phyloP scores from a whole-genome alignment of 2,888 invertebrate genomes.

The Lymantria monacha region DNA sequence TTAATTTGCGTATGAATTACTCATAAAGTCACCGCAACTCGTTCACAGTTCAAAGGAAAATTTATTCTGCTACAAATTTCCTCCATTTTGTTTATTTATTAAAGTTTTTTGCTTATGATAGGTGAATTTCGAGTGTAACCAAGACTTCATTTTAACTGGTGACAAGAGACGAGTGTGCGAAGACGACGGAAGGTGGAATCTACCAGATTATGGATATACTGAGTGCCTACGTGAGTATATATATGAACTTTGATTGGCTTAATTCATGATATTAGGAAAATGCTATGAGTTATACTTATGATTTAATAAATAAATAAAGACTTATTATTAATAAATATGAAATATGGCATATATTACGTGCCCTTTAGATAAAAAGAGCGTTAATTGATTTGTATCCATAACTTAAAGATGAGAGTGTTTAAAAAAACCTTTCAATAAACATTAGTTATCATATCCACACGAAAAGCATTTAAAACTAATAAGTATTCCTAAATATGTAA shows the following conservation, averaged over 20 bases:
- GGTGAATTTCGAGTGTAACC: conserved; percentile 95
- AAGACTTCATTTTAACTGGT: conserved; percentile 92
- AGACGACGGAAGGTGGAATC: conserved; percentile 91
- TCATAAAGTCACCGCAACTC: conserved; percentile 12
- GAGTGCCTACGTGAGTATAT: conserved; percentile 93
- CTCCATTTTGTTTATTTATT: conserved; percentile 16
- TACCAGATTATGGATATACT: conserved; percentile 92
- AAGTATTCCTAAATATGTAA: too few species aligned
- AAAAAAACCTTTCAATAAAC: too few species aligned
- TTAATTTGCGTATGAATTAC: neutral
- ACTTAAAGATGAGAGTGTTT: too few species aligned
- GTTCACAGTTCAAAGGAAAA: conserved; percentile 18
- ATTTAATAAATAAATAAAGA: too few species aligned
- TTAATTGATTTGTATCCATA: too few species aligned
- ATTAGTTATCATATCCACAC: too few species aligned
- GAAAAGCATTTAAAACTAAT: too few species aligned
- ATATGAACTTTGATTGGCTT: neutral
- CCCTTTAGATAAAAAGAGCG: too few species aligned
- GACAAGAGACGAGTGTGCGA: conserved; percentile 92
- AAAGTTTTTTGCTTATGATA: conserved; percentile 39
- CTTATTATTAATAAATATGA: too few species aligned
- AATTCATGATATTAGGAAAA: too few species aligned
- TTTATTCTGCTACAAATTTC: conserved; percentile 5
- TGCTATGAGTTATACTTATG: too few species aligned
- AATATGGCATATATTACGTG: too few species aligned